Evolutionary conservation across 1,140 invertebrate species (phyloP), one percentile per base, ranked within the genome.

Genomic region (Drosophila kikkawai): DNA sequence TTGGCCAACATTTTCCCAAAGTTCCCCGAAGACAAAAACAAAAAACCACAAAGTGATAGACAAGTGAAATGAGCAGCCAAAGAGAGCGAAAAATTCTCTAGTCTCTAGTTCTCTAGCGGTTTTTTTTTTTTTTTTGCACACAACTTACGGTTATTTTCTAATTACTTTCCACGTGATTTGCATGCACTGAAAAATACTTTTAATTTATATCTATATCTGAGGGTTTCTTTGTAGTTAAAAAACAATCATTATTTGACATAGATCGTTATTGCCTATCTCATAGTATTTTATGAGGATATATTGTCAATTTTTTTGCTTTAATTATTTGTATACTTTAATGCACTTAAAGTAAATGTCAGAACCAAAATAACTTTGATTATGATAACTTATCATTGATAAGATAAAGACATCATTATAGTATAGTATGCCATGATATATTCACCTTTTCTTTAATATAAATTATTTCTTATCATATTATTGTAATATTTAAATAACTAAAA

Each of bases 81-180:
- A 50, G 51, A 56, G 56, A 59, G 51, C 51, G 69, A 50, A 50
- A 48, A 42, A 67, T 45, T 60, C 56, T 56, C 51, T 34, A 34
- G 42, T 44, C 29, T 13, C 22, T 32, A 34, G 48, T 17, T 51
- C 34, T 44, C 51, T 71, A 60, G 70, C 75, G 53, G 61, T 13
- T 42, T 51, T 76, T 68, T 68, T 36, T 17, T 66, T 66, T 36
- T 36, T 17, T 66, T 66, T 36, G 79, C 80, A 82, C 74, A 77
- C 70, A 41, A 63, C 80, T 76, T 84, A 74, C 82, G 74, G 81
- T 73, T 77, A 76, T 80, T 78, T 85, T 78, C 68, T 79, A 85
- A 86, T 86, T 82, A 71, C 78, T 63, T 78, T 56, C 39, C 39
- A 44, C 69, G 75, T 26, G 37, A 78, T 78, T 78, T 61, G 50